These are phyloP conservation scores for Diabrotica undecimpunctata DNA, from an alignment of 1,140 invertebrate species.

Conservation along the genomic window DNA sequence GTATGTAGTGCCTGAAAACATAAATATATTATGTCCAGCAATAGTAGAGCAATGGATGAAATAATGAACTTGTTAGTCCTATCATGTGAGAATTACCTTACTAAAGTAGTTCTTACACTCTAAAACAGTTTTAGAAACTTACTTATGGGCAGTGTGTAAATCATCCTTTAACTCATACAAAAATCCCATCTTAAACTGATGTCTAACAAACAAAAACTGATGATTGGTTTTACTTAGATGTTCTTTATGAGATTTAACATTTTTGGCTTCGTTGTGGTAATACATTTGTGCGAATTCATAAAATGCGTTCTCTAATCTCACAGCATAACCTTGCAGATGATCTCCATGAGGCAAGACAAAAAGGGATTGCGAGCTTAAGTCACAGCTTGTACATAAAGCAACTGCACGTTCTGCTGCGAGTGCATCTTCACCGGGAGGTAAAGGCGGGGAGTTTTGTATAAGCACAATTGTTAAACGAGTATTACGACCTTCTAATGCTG, in stretches of 20 bases:
- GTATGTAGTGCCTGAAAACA: conserved; percentile 82
- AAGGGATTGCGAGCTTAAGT: conserved; percentile 85
- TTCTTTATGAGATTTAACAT: conserved; percentile 84
- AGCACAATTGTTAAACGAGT: conserved; percentile 87
- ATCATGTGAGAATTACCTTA: neutral
- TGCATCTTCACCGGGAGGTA: conserved; percentile 79
- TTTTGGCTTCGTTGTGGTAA: conserved; percentile 84
- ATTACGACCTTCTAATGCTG: conserved; percentile 68
- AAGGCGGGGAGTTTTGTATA: conserved; percentile 73
- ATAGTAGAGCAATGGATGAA: no score
- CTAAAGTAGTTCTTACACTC: neutral
- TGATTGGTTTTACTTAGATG: conserved; percentile 89
- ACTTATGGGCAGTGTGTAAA: conserved; percentile 83
- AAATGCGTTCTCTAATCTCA: conserved; percentile 86
- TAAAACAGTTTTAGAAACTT: conserved; percentile 39
- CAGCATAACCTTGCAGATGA: conserved; percentile 73
- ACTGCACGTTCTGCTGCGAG: conserved; percentile 84
- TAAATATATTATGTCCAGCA: no score
- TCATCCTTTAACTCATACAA: conserved; percentile 92
- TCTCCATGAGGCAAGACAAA: conserved; percentile 87
- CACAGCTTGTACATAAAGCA: conserved; percentile 84
- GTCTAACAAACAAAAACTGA: conserved; percentile 87
- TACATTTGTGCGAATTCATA: conserved; percentile 89
- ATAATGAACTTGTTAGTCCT: no score
- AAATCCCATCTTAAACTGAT: conserved; percentile 98